Evolutionary conservation across 2,113 vertebrate genomes (phyloP), one percentile per base, ranked within the genome.

Genomic region (Tragulus kanchil): DNA sequence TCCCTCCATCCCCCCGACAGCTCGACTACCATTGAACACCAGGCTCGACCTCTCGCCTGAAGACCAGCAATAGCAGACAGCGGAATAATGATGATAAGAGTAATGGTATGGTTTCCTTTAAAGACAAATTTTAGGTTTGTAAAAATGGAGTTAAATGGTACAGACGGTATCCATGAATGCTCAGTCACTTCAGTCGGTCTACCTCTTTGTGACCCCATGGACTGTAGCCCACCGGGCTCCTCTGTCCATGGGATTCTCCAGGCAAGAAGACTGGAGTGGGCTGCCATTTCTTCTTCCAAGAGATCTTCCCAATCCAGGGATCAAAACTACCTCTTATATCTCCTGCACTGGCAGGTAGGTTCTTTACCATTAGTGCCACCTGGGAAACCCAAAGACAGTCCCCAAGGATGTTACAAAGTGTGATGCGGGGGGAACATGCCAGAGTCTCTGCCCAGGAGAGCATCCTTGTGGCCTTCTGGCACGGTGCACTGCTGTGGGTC

Each of bases 41-140:
- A 48, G 67, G 79, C 89, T 4, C 10, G n/a, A 4, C 58, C 52
- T 56, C 19, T 23, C 25, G 31, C 25, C 14, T 56, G 83, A 45
- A 69, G 84, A 42, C 58, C 25, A 52, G 82, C 8, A 17, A 4
- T 3, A 11, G 69, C 54, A 50, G 31, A 67, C 17, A 17, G 56
- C 5, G 19, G 64, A 16, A 45, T 50, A n/a, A 5, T 1, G 2
- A 73, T 25, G 21, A 45, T 25, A 79, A n/a, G 28, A 79, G 45
- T 65, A 87, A 97, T 85, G 52, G 90, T 77, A 92, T 3, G n/a
- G 85, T 90, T 94, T 87, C 85, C 75, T 85, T 89, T 90, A 79
- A n/a, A 97, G 78, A 64, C 90, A 95, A 85, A 92, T 86, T 25
- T 90, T 89, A 95, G 31, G 67, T 88, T 93, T 93, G 7, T 93